Evolutionary conservation across 2,113 vertebrate species (phyloP), one percentile per base, ranked within the genome.

Genomic region (Onychostoma macrolepis): DNA sequence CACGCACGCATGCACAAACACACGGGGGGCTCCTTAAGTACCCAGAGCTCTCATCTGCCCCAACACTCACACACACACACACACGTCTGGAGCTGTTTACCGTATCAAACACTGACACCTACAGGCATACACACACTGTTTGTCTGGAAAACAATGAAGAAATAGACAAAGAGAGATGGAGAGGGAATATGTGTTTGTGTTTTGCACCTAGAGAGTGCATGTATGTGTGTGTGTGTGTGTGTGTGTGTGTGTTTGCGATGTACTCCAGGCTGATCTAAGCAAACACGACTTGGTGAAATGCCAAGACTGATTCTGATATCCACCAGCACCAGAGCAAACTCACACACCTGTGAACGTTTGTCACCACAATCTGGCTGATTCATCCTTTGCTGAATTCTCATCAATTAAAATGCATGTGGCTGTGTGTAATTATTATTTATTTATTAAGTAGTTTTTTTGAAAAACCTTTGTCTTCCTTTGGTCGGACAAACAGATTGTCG

Each of bases 31-130:
- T 82, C 30, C 38, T 82, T 41, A 82, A 67, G 58, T 30, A 82
- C 58, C 78, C 15, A 65, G 58, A 19, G 80, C 36, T 81, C 80
- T 83, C 80, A 83, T 83, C 63, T 83, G 63, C 61, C 63, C 43
- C 5, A 71, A n/a, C 43, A 69, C 80, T 71, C 58, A 63, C 19
- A 50, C 74, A 76, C 41, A 6, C 65, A 26, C 65, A 83, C 38
- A 80, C 15, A 11, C 36, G 8, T 80, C 43, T 45, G 33, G 53
- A 69, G 30, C 45, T 33, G 43, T 86, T 87, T 56, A 33, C 74
- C 13, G 76, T 79, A 88, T 88, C 86, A 85, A 88, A 91, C 69
- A 91, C 88, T 91, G 88, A 91, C 90, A 89, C 85, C 89, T 91
- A 88, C 87, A 90, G 90, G 89, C 84, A 72, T 67, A 13, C 56